These are phyloP conservation scores for Camptogramma bilineatum DNA, from an alignment of 2,888 invertebrate species.

Conservation along the genomic window DNA sequence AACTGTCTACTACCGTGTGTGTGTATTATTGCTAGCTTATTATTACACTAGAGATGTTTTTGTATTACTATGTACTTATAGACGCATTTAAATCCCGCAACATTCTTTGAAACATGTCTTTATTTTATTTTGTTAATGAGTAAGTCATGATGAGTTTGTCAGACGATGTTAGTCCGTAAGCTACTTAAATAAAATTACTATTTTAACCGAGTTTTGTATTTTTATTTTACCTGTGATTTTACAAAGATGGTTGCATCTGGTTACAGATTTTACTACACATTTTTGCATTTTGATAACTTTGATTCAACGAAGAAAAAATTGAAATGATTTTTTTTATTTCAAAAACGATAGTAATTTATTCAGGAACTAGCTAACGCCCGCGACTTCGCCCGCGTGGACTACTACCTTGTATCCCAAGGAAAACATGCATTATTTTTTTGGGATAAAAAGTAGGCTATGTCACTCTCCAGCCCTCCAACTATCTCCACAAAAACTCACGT, in stretches of 20 bases:
- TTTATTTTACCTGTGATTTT: not conserved
- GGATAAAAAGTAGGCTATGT: too few species aligned
- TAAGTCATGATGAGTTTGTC: slow-evolving; percentile 8
- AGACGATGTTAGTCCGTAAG: slow-evolving; percentile 21
- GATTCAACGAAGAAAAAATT: too few species aligned
- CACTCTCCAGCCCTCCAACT: too few species aligned
- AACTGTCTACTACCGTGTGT: not conserved
- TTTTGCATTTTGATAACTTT: too few species aligned
- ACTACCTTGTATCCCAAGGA: too few species aligned
- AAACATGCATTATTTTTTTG: too few species aligned
- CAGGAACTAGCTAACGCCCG: too few species aligned
- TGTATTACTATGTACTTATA: slow-evolving; percentile 14
- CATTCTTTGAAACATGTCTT: slow-evolving; percentile 19
- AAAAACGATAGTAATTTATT: too few species aligned
- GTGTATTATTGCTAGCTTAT: not conserved
- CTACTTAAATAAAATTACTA: slow-evolving; percentile 27
- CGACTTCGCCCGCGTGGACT: too few species aligned
- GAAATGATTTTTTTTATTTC: too few species aligned
- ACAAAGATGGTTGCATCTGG: too few species aligned
- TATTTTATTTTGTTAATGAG: slow-evolving; percentile 19
- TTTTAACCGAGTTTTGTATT: slow-evolving; percentile 4
- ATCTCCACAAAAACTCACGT: too few species aligned
- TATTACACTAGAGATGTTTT: not conserved
- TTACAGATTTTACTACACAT: not conserved
- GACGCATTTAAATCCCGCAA: slow-evolving; percentile 22